Percentiles rank a stretch among this genome's conserved stretches.
Conservation (phyloP, 2,113 vertebrate species). For the Petroica traversi region DNA sequence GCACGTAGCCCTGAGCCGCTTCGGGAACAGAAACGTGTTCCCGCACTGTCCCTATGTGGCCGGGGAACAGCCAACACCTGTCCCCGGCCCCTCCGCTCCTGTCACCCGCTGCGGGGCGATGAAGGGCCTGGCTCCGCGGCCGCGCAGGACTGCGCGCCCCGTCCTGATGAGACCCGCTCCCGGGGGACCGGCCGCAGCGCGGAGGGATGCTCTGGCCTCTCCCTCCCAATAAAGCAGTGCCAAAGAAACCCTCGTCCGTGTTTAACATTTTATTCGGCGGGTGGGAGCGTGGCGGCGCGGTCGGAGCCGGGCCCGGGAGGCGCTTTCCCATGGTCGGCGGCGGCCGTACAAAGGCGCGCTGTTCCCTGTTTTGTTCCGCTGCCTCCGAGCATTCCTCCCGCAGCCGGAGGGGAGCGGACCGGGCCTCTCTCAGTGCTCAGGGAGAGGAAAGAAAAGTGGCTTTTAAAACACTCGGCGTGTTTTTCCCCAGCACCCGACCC, state of each 20-base stretch:
- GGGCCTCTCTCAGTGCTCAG: slow-evolving; percentile 32
- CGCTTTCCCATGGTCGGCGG: slow-evolving; percentile 78
- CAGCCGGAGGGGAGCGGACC: slow-evolving; percentile 48
- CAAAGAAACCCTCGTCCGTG: slow-evolving; percentile 16
- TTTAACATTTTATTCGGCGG: slow-evolving; percentile 67
- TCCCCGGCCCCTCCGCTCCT: background rate
- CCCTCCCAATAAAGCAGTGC: slow-evolving; percentile 40
- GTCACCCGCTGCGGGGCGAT: background rate
- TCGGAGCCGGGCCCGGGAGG: slow-evolving; percentile 82
- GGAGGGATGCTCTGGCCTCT: background rate
- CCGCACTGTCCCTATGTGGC: background rate
- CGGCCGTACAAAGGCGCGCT: slow-evolving; percentile 90
- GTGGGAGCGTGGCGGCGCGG: slow-evolving; percentile 67
- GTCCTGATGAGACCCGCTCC: background rate
- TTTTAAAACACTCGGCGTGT: slow-evolving; percentile 60
- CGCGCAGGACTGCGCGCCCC: background rate
- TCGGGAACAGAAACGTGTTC: background rate
- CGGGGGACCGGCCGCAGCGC: background rate
- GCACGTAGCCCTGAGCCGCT: background rate
- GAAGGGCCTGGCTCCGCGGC: background rate
- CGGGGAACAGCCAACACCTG: background rate
- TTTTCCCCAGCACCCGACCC: background rate
- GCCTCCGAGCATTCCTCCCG: slow-evolving; percentile 85
- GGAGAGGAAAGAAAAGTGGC: slow-evolving; percentile 66
- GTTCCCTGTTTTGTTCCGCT: slow-evolving; percentile 84